Evolutionary conservation across 1,140 invertebrate species (phyloP), one percentile per base, ranked within the genome.

Genomic region (Thaumetopoea pityocampa): DNA sequence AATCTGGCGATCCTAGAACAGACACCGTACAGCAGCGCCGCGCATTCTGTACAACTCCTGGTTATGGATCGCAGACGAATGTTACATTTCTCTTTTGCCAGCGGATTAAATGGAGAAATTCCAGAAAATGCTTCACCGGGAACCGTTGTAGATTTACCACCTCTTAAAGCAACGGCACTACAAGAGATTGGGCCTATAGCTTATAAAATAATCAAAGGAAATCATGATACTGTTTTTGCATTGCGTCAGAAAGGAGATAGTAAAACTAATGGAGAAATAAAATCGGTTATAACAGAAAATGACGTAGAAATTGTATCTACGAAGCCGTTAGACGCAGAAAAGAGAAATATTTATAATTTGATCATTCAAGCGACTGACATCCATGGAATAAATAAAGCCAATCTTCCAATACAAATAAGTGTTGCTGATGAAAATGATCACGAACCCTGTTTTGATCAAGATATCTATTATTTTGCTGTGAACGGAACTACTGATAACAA

Each of bases 351-450:
- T 0, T 95, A 96, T 62, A 87, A 88, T 24, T 70, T 96, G 14
- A 88, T 90, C 0, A 84, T 96, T 29, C 90, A 93, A 57, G 95
- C 94, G 0, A 89, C 89, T 4, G 93, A 95, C 67, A 83, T 88
- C 5, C 88, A 90, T 38, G 92, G 90, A 4, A 85, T 93, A 4
- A 93, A 93, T 65, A 92, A 89, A 45, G 91, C 93, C 0, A 87
- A 89, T 7, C 90, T 93, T 1, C 90, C 89, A 22, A 87, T 98
- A 2, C 85, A 87, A 9, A 88, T 98, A 2, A 85, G 87, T 2
- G 88, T 98, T 0, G 67, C 90, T 0, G 95, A 98, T 66, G 92
- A 93, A 54, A 98, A 99, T 71, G 96, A 98, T 78, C 96, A 98
- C 69, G 89, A 90, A 37, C 96, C 96, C 0, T 83, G 92, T 5